Conservation (phyloP, 2,888 invertebrate genomes). For the Drosophila incognita region DNA sequence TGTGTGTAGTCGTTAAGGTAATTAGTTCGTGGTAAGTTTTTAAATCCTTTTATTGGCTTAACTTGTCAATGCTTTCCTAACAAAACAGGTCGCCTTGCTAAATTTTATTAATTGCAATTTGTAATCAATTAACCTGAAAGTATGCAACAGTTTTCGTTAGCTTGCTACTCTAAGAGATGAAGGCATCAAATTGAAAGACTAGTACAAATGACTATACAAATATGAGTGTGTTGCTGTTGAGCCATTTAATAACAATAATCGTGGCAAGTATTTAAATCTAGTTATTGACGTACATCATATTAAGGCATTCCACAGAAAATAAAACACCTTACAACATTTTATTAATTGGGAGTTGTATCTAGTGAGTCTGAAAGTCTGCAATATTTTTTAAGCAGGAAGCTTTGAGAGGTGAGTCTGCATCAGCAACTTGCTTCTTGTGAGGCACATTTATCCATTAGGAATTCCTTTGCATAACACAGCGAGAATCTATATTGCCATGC, state of each 20-base stretch:
- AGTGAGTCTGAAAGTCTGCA: slow-evolving; percentile 40
- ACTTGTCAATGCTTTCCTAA: neutral
- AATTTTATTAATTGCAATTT: neutral
- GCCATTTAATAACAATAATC: neutral
- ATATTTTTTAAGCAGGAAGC: slow-evolving; percentile 12
- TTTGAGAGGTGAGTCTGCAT: slow-evolving; percentile 5
- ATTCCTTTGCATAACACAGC: slow-evolving; percentile 71
- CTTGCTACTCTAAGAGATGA: neutral
- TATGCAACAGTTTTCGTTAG: neutral
- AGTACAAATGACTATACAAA: neutral
- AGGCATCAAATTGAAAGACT: neutral
- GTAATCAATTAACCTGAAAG: neutral
- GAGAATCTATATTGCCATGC: slow-evolving; percentile 73
- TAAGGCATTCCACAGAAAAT: neutral
- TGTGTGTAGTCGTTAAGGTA: neutral
- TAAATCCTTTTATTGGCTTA: neutral
- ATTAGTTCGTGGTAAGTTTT: neutral
- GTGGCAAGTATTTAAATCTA: neutral
- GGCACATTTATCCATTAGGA: slow-evolving; percentile 61
- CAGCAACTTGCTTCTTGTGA: slow-evolving; percentile 19
- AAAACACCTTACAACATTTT: slow-evolving; percentile 5
- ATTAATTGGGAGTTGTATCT: slow-evolving; percentile 34
- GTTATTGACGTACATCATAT: neutral
- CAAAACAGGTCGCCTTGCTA: neutral
- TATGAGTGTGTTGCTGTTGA: neutral